Base-by-base conservation (phyloP, 2,888 invertebrate genomes). In the Dynastes hyllus region DNA sequence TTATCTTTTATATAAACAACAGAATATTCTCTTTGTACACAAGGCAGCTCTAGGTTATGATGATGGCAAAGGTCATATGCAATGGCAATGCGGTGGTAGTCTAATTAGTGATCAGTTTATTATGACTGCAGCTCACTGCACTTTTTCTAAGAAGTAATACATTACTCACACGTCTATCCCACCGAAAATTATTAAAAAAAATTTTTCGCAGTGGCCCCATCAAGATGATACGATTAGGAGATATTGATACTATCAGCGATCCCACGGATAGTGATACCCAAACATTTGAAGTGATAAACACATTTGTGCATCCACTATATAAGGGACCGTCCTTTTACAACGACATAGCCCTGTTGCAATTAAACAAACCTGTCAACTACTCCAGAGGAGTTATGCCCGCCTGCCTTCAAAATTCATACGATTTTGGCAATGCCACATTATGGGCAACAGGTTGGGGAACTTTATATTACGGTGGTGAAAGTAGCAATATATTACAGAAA, bases 51-150 rank as follows among this genome's bases (percentile, higher is more conserved):
- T 82, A 29, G 81, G 82, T 5, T 82, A 78, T 76, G 67, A 67
- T 27, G 22, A 27, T 29, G 81, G 79, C n/a, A 79, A 76, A 50
- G 29, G n/a, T 53, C 65, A 77, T 27, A 88, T 90, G 81, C 73
- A 81, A 0, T 92, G 91, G 89, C 83, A 82, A 3, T 94, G 94
- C 83, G 94, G 94, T 0, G 94, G 94, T 0, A 90, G 91, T 3
- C 88, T 94, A n/a, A 91, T 94, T 71, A 92, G 92, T 73, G 83
- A 92, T 0, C 87, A 88, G 8, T 93, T 91, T 85, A 91, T 94
- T 51, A 85, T 94, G 4, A 92, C 93, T 0, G 93, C 93, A 0
- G 93, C 92, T 0, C 94, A 94, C 84, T 94, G 94, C 29, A 27
- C 50, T 40, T 13, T 61, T 22, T 61, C 73, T 27, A 40, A 45